Base-by-base conservation (phyloP, 2,888 invertebrate genomes). In the Phortica okadai region DNA sequence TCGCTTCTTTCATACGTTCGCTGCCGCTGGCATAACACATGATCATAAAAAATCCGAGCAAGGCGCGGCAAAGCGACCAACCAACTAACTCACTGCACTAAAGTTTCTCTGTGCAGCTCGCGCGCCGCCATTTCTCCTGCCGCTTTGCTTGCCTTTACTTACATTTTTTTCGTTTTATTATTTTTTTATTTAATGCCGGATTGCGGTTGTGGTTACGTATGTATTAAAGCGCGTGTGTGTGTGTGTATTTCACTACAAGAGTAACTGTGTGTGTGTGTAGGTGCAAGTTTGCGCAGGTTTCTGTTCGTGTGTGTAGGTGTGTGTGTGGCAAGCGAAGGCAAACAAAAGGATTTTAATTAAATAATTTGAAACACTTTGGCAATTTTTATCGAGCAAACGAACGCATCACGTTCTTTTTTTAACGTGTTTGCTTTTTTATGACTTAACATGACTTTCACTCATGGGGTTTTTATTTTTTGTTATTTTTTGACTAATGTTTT, bases 181-280 rank as follows among this genome's bases (percentile, higher is more conserved):
- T 69, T 7, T 69, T 69, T 69, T 50, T 69, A 69, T 45, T 69
- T 69, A 69, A 69, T 44, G 16, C 21, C 69, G 21, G 16, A 69
- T 69, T 69, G 85, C 88, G 88, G 88, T 83, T 85, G 80, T 77
- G 83, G 85, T 85, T 85, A 62, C 25, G 16, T 45, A 58, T 50
- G 64, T 74, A 66, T 74, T 82, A 84, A 84, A 82, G 45, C 59
- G 72, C 80, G 67, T 74, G 54, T 74, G 62, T 76, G 25, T 45
- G 50, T 74, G 64, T 75, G 73, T 69, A 75, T 21, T 21, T 21
- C 21, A 21, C 21, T 21, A 21, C 21, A 21, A 21, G 21, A 21
- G 21, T 21, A 21, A 21, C 21, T 67, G 75, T 76, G 75, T 77
- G 74, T 41, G 58, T 21, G 58, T 50, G 33, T 74, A 76, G 41